A percentile compares a stretch with the other conserved stretches of the same genome.
Evolutionary conservation across 2,113 vertebrate species (phyloP).

Genomic region (Saimiri boliviensis): DNA sequence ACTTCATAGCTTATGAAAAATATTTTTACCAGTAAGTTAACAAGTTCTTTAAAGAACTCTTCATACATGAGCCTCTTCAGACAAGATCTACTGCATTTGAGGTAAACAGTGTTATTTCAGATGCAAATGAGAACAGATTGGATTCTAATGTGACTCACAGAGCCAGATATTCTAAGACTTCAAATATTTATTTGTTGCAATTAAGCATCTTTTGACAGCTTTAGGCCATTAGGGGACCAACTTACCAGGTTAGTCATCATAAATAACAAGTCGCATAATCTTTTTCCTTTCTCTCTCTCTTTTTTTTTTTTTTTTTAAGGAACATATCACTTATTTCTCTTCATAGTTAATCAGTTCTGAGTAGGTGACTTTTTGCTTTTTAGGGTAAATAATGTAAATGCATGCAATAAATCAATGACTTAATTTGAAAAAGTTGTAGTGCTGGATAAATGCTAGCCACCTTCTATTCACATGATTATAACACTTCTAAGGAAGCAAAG

Average conservation of each 20-base stretch:
- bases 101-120: neutral
- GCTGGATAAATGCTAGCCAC: neutral
- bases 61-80: neutral
- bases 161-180: neutral
- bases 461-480: neutral
- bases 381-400: neutral
- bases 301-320: neutral
- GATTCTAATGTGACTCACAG: neutral
- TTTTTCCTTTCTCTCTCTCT: neutral
- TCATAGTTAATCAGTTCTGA: slow-evolving; percentile 7
- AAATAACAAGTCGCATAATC: neutral
- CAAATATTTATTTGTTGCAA: neutral
- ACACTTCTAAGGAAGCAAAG: neutral
- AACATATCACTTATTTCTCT: neutral
- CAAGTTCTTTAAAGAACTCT: neutral
- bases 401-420: neutral
- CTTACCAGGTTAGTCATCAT: neutral
- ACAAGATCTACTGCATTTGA: neutral
- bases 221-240: neutral
- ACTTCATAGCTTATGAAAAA: slow-evolving; percentile 13
- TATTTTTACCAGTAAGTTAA: neutral
- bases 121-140: neutral
- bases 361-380: neutral
- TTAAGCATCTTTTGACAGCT: neutral
- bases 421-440: slow-evolving; percentile 16